A percentile compares a stretch with the other conserved stretches of the same genome.
Conservation (phyloP, 2,888 invertebrate genomes). For the Tetheella fluctuosa region DNA sequence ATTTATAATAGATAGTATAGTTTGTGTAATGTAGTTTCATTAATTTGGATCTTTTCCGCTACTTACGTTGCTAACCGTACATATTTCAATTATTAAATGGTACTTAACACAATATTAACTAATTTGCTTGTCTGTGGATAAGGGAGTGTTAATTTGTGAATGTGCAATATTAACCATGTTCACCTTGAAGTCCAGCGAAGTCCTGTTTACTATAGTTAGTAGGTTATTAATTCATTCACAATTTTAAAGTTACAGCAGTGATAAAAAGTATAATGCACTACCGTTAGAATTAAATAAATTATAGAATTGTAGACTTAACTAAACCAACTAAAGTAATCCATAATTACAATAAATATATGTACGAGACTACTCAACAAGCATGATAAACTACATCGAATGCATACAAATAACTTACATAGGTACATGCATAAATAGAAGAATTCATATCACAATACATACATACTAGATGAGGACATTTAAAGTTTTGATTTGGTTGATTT, state of each 20-base stretch:
- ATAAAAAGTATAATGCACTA: background rate
- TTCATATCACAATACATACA: constrained; percentile 25
- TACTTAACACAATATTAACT: background rate
- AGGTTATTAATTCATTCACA: background rate
- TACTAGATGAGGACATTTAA: constrained; percentile 16
- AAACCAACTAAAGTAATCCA: too few species aligned
- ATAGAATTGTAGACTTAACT: too few species aligned
- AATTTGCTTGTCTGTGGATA: background rate
- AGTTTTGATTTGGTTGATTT: constrained; percentile 26
- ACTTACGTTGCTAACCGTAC: too few species aligned
- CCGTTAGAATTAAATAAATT: background rate
- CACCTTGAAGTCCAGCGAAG: background rate
- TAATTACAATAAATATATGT: too few species aligned
- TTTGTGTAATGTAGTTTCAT: too few species aligned
- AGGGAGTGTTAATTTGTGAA: constrained; percentile 1
- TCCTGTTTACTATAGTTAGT: background rate
- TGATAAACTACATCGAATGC: constrained; percentile 8
- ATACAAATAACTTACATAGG: background rate
- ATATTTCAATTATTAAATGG: background rate
- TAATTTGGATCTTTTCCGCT: too few species aligned
- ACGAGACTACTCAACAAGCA: background rate
- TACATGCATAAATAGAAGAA: constrained; percentile 11
- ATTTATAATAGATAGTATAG: too few species aligned
- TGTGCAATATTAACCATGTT: background rate
- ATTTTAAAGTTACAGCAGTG: background rate